Evolutionary conservation across 2,113 vertebrate species (phyloP), one percentile per base, ranked within the genome.

Genomic region (Poecilia latipinna): DNA sequence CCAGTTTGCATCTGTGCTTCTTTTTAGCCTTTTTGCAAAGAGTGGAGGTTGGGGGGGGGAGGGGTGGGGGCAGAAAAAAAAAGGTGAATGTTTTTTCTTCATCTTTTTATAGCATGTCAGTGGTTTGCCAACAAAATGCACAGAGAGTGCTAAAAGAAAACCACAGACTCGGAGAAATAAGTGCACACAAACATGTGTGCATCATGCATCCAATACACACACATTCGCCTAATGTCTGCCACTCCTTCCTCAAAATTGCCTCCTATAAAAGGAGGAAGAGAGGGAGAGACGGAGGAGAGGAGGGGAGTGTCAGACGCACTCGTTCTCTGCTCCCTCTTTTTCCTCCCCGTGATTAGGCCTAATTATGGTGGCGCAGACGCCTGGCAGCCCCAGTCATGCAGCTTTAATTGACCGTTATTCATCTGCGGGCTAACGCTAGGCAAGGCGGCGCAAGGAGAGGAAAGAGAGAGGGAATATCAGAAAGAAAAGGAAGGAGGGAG

Each of bases 381-480:
- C 95, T 95, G 95, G 93, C 93, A 89, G 94, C 95, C 94, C 92
- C 94, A 93, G 93, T 94, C 95, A 93, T 89, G 91, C 94, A 93
- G 92, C 95, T 96, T 95, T 97, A 96, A 96, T 97, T 96, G 96
- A 94, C 94, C 95, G 94, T 96, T 96, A 93, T 95, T 97, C 96
- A 97, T 97, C 95, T 92, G 94, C 92, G 88, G 95, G 94, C 95
- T 89, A 89, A 91, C 87, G 90, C 88, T 86, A 83, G 77, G 89
- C 90, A 73, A 84, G 88, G 88, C 86, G 82, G 90, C 88, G 92
- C 91, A 90, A 89, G 78, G 91, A 92, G 93, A 91, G 94, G 93
- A 91, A 83, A 84, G 79, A 86, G 86, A 86, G 74, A 84, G 73
- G 82, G 83, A 93, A 75, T 92, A 94, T 94, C 91, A 94, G 93